Conservation (phyloP, 2,797 vertebrate species). For the Gila robusta region DNA sequence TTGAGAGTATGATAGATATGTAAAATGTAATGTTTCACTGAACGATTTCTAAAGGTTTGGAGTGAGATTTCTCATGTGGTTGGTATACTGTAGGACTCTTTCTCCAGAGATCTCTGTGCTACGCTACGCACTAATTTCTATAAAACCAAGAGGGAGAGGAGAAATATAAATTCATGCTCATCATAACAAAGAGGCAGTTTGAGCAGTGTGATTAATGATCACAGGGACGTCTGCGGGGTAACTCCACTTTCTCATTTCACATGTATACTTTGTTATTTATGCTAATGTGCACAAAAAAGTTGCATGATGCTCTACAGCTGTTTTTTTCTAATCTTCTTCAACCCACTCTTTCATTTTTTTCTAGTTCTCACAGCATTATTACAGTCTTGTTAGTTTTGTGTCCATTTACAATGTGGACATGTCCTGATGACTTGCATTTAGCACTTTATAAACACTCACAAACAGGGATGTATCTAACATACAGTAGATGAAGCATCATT, state of each 20-base stretch:
- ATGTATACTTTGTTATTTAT: constrained; percentile 46
- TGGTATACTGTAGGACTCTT: not conserved
- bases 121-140: not conserved
- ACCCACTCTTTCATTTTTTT: not conserved
- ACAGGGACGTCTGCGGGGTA: constrained; percentile 27
- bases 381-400: not conserved
- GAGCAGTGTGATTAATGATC: constrained; percentile 61
- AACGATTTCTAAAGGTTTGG: constrained; percentile 3
- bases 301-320: constrained; percentile 50
- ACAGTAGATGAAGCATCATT: not conserved
- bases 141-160: constrained; percentile 9
- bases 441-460: not conserved
- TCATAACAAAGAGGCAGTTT: constrained; percentile 45
- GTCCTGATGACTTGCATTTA: not conserved
- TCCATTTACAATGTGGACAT: not conserved
- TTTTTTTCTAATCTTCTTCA: not conserved
- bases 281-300: constrained; percentile 43
- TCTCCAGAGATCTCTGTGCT: constrained; percentile 10
- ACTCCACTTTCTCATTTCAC: constrained; percentile 53
- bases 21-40: not conserved
- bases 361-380: not conserved
- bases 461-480: not conserved
- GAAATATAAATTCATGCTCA: constrained; percentile 1
- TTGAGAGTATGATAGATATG: not conserved
- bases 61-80: not conserved